These are phyloP conservation scores for Phrynocephalus guinanensis DNA, from an alignment of 2,797 vertebrate genomes.

Conservation along the genomic window DNA sequence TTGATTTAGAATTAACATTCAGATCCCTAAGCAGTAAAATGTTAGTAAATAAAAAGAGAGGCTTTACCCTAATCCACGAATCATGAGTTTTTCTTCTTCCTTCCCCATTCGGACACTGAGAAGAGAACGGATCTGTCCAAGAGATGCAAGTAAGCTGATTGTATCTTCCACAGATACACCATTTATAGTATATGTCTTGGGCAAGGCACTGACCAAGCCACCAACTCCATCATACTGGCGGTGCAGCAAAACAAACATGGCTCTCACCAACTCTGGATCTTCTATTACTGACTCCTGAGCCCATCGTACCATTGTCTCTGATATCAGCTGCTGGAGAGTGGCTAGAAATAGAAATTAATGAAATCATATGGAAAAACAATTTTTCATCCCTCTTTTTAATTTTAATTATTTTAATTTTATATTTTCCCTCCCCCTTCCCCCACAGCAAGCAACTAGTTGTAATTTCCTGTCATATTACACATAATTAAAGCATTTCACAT, in stretches of 20 bases:
- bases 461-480: too few species aligned
- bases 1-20: neutral
- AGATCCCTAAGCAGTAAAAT: neutral
- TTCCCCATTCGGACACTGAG: constrained; percentile 95
- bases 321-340: constrained; percentile 93
- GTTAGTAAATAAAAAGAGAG: constrained; percentile 14
- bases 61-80: constrained; percentile 90
- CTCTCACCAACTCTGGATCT: constrained; percentile 93
- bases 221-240: constrained; percentile 95
- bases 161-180: constrained; percentile 94
- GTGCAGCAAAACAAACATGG: constrained; percentile 95
- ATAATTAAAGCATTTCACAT: too few species aligned
- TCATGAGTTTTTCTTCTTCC: constrained; percentile 98
- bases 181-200: constrained; percentile 96
- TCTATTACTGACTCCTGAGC: constrained; percentile 96
- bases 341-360: constrained; percentile 73
- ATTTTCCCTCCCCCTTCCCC: too few species aligned
- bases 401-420: too few species aligned
- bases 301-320: constrained; percentile 97
- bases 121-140: constrained; percentile 94
- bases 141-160: constrained; percentile 91
- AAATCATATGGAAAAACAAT: constrained; percentile 19
- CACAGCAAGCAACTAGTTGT: too few species aligned
- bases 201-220: constrained; percentile 90
- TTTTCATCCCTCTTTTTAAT: neutral